These are phyloP conservation scores for Mesorhabditis spiculigera DNA, from an alignment of 2,888 invertebrate species.

Conservation along the genomic window DNA sequence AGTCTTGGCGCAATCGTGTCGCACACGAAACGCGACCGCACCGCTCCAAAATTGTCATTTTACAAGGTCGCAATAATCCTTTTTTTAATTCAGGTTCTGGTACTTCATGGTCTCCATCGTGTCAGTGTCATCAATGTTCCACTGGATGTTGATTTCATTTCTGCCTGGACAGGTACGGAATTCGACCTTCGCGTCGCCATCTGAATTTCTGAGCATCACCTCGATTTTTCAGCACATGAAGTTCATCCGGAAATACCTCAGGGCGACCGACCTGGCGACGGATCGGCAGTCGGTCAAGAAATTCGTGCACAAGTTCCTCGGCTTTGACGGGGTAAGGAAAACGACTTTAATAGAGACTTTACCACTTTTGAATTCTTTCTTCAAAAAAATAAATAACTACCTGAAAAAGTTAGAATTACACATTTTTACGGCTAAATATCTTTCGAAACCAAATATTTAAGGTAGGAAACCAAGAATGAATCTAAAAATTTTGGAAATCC, in stretches of 20 bases:
- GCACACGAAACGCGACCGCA: too few species aligned
- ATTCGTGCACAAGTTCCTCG: conserved; percentile 59
- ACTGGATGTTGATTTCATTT: conserved; percentile 58
- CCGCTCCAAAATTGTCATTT: background rate
- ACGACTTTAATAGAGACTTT: too few species aligned
- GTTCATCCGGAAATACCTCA: conserved; percentile 57
- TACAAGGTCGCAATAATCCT: conserved; percentile 7
- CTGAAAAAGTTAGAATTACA: too few species aligned
- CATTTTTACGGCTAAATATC: too few species aligned
- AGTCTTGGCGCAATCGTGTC: too few species aligned
- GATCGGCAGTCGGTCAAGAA: conserved; percentile 59
- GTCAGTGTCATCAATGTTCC: conserved; percentile 55
- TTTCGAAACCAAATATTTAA: too few species aligned
- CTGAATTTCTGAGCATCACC: background rate
- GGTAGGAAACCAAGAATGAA: background rate
- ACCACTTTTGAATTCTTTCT: too few species aligned
- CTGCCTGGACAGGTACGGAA: conserved; percentile 55
- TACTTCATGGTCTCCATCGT: conserved; percentile 59
- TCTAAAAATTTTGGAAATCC: conserved; percentile 1
- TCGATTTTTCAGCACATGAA: conserved; percentile 54
- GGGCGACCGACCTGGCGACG: conserved; percentile 58
- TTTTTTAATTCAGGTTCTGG: conserved; percentile 48
- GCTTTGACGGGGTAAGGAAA: conserved; percentile 50
- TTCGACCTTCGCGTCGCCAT: background rate
- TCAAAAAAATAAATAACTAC: too few species aligned